Evolutionary conservation across 2,113 vertebrate genomes (phyloP), one percentile per base, ranked within the genome.

Genomic region (Panthera tigris): DNA sequence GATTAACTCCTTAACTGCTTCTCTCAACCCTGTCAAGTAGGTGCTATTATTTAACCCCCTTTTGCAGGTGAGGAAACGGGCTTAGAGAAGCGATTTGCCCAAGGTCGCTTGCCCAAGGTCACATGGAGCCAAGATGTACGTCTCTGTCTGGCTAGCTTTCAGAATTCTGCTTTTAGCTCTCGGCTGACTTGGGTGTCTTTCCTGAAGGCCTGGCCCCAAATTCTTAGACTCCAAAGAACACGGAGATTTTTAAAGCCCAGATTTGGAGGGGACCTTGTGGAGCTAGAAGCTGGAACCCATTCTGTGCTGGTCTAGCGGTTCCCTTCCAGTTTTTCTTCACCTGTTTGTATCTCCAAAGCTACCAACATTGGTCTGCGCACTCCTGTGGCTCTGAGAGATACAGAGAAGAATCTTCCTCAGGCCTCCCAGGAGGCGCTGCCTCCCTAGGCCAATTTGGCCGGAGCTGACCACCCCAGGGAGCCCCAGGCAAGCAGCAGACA

Each of bases 381-480:
- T 55, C 61, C 31, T 13, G 16, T 5, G 33, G 27, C 31, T 55
- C 7, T 78, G n/a, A 21, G 23, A 48, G 52, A 36, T 31, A 39
- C 14, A 6, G n/a, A 13, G 69, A 36, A 55, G 23, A n/a, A 21
- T 36, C 5, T 2, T 4, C 36, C 21, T 1, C 0, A 18, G 74
- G 29, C 25, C 19, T 50, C 15, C 57, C 7, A 13, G 83, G 12
- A 48, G 27, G 14, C 7, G 0, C 45, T 68, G 63, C 29, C 55
- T 93, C 78, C 19, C 31, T 63, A 23, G 68, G 81, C 41, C 4
- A 11, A 4, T 69, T 91, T 18, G 39, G 29, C 39, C 48, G 23
- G 65, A 55, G 12, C 48, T 52, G 1, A 25, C 3, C 8, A 10
- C 16, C 13, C 13, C 39, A 11, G 36, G 29, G 16, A 81, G 12